phyloP scores from a whole-genome alignment of 2,888 invertebrate species.

The Schizaphis graminum region DNA sequence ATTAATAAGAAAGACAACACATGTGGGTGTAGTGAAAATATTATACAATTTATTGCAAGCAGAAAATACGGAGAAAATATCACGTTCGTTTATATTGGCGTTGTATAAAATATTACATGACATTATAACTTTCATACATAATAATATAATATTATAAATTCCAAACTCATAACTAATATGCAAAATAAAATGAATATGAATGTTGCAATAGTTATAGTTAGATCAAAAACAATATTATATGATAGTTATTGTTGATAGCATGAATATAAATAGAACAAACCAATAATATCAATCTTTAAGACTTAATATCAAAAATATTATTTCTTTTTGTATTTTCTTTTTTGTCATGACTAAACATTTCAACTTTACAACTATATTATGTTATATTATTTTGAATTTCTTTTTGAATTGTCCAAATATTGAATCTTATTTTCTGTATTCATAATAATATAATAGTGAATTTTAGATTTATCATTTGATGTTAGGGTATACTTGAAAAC shows the following conservation, averaged over 20 bases:
- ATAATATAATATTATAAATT: not conserved
- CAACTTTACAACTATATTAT: not conserved
- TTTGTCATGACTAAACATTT: not conserved
- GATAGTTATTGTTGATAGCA: not conserved
- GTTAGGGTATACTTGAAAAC: not conserved
- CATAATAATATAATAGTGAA: not conserved
- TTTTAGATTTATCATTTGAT: not conserved
- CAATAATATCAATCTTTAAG: not conserved
- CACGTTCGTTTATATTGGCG: not conserved
- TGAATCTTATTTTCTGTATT: not conserved
- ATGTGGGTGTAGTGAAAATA: not conserved
- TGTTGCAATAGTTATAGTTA: not conserved
- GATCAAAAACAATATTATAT: not conserved
- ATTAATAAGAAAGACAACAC: not conserved
- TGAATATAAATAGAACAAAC: not conserved
- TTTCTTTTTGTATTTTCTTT: not conserved
- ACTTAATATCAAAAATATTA: not conserved
- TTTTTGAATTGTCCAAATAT: not conserved
- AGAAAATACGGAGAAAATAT: not conserved
- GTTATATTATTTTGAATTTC: not conserved
- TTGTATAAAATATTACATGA: not conserved
- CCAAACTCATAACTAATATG: not conserved
- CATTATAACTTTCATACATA: not conserved
- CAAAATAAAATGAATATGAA: not conserved
- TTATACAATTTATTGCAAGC: not conserved